Base-by-base conservation (phyloP, 2,797 vertebrate species). In the Menidia menidia region DNA sequence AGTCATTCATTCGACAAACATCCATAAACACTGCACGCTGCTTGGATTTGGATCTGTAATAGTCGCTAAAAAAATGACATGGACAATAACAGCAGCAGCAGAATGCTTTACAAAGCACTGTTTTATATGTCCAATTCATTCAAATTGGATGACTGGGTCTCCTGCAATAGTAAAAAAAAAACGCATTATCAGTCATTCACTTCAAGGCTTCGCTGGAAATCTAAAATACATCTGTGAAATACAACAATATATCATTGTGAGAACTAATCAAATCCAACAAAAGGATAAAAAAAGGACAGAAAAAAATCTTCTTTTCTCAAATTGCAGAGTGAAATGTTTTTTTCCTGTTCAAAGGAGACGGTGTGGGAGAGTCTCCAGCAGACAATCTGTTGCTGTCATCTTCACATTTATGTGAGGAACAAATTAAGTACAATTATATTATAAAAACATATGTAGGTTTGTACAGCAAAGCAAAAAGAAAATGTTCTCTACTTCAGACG, bases 161-260 rank as follows among this genome's bases (percentile, higher is more conserved):
- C 70, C 74, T 72, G 71, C 44, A 84, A 87, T 89, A 82, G 89
- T 88, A 76, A 90, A 86, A 82, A 71, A 72, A 39, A 25, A 25
- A 25, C 25, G 25, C 75, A 81, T 81, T 64, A 87, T 90, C 77
- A 87, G 75, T 87, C 69, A 74, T 73, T 59, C 53, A 77, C 66
- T 68, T 78, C 70, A 82, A 57, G 70, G 78, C 68, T 65, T 77
- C 69, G 45, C 0, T 2, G 66, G 60, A 82, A 84, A 86, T 86
- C 71, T 75, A 74, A 88, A 86, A 80, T 64, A 85, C 77, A 86
- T 85, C 75, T 87, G 70, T 81, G 59, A 79, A 86, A 63, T 61
- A 70, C 53, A 67, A 73, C 66, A 6, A 86, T 85, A 86, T 71
- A 84, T 85, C 75, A 82, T 47, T 32, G 60, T 60, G 66, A 78